Base-by-base conservation (phyloP, 2,797 vertebrate species). In the Pangasius larnaudii region DNA sequence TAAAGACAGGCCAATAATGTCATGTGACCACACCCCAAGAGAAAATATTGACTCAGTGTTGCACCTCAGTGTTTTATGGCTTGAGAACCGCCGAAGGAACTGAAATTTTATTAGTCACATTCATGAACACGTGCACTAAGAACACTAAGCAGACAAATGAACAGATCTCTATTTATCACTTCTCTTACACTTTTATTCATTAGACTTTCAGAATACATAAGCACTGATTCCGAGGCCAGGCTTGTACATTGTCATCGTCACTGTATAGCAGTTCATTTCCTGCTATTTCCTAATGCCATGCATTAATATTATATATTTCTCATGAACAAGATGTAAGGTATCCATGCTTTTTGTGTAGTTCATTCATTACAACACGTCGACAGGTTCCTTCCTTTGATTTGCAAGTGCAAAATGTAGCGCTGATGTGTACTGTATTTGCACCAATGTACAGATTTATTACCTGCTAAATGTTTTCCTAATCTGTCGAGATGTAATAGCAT, bases 1-100 rank as follows among this genome's bases (percentile, higher is more conserved):
- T 56, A 42, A 81, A 61, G 13, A 80, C 53, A 16, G 53, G 10
- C 53, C 77, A 36, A 42, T 59, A 39, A 59, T 27, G 13, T 39
- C 58, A 46, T 10, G 59, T 51, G 27, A 77, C 24, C 59, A 77
- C 82, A 71, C 59, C 82, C 39, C 5, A 0, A 59, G 49, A 79
- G 51, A 79, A 67, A 79, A 85, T 79, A 88, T 71, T 85, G 82
- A 85, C 82, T 24, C 18, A 69, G 49, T 8, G 49, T 51, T 75
- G 16, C 61, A 88, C 82, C 33, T 79, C 67, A 10, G 36, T 58
- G 74, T 58, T 79, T 88, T 58, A 42, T 5, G 24, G 19, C 46
- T 84, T 39, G 46, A 65, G 81, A 74, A n/a, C 33, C 18, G 13
- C 42, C 19, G 3, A 46, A 46, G 71, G 24, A 58, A 67, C 42